Conservation (phyloP, 2,888 invertebrate genomes). For the Philaethria dido region DNA sequence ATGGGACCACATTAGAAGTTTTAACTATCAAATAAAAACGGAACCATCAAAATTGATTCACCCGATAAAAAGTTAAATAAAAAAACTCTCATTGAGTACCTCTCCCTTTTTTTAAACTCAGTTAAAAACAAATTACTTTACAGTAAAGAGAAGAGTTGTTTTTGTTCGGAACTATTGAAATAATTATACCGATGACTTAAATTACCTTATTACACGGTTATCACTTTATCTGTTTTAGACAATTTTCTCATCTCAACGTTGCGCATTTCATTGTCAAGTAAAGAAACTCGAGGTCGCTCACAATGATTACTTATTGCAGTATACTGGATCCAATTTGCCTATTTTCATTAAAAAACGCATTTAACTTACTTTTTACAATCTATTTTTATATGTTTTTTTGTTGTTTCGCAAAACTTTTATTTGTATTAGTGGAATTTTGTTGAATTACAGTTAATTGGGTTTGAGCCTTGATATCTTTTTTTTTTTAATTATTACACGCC, state of each 20-base stretch:
- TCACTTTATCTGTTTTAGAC: background rate
- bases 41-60: no score
- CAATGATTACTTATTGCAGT: conserved; percentile 42
- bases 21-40: no score
- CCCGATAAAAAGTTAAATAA: no score
- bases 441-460: conserved; percentile 8
- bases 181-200: background rate
- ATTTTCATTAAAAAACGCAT: conserved; percentile 27
- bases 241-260: conserved; percentile 10
- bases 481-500: background rate
- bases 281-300: conserved; percentile 41
- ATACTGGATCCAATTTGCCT: conserved; percentile 35
- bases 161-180: background rate
- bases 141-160: no score
- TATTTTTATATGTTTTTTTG: conserved; percentile 15
- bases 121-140: no score
- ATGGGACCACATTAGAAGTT: no score
- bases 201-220: conserved; percentile 9
- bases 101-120: no score
- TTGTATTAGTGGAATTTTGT: conserved; percentile 1
- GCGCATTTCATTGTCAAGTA: conserved; percentile 45
- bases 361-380: conserved; percentile 11
- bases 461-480: background rate
- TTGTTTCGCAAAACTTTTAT: conserved; percentile 1
- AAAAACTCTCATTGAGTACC: no score